A percentile compares a stretch with the other conserved stretches of the same genome.
phyloP scores from a whole-genome alignment of 2,888 invertebrate genomes.

The Heteropelma amictum region DNA sequence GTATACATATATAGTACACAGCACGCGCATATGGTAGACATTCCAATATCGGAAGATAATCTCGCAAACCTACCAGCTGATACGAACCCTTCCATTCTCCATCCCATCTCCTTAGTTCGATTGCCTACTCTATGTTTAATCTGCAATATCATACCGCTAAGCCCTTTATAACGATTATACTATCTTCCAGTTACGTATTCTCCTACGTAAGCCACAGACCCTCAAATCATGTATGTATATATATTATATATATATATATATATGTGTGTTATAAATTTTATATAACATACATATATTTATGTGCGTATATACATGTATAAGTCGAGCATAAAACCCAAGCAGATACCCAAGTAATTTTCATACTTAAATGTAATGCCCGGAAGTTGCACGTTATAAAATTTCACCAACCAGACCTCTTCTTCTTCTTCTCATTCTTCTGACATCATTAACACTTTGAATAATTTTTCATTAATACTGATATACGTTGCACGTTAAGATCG shows the following conservation, averaged over 20 bases:
- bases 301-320: conserved; percentile 18
- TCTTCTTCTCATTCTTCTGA: background rate
- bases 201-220: conserved; percentile 32
- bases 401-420: background rate
- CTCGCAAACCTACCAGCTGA: conserved; percentile 49
- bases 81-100: background rate
- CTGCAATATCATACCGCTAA: conserved; percentile 50
- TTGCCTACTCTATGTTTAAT: conserved; percentile 48
- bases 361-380: conserved; percentile 13
- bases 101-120: conserved; percentile 10
- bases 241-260: background rate
- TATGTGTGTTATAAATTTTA: too few relatives aligned
- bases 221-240: background rate
- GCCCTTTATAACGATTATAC: conserved; percentile 51
- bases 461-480: too few relatives aligned
- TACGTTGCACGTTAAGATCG: background rate
- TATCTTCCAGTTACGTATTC: conserved; percentile 47
- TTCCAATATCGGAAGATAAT: conserved; percentile 53
- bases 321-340: conserved; percentile 33
- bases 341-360: conserved; percentile 40
- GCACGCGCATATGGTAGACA: conserved; percentile 36
- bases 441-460: background rate
- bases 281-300: too few relatives aligned
- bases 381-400: conserved; percentile 21
- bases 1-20: conserved; percentile 14